Conservation (phyloP, 2,113 vertebrate species). For the Chunga burmeisteri region DNA sequence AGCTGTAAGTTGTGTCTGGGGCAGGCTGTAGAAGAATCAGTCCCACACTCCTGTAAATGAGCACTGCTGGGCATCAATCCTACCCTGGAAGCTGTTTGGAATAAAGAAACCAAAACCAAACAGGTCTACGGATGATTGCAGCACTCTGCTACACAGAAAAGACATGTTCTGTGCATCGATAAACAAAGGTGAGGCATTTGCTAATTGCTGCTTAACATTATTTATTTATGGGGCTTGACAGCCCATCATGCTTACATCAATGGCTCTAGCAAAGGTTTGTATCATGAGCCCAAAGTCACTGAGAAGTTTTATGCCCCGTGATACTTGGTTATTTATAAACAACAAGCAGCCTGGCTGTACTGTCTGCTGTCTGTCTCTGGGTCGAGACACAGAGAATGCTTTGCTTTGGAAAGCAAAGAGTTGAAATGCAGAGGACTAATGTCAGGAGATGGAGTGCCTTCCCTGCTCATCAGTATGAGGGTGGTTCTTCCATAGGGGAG, state of each 20-base stretch:
- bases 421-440: fast-evolving
- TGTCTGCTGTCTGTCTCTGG: neutral
- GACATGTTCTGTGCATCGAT: neutral
- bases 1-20: neutral
- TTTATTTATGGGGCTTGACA: neutral
- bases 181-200: neutral
- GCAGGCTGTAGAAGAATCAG: neutral
- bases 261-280: neutral
- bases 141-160: neutral
- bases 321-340: neutral
- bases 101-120: neutral
- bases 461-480: neutral
- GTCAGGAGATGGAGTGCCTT: fast-evolving
- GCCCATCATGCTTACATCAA: neutral
- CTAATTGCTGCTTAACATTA: neutral
- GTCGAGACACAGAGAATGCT: neutral
- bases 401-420: neutral
- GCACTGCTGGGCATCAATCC: neutral
- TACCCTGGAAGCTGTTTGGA: neutral
- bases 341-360: fast-evolving
- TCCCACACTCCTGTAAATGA: neutral
- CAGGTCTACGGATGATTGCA: neutral
- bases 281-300: neutral
- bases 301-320: neutral
- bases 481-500: neutral